Evolutionary conservation across 1,140 invertebrate genomes (phyloP).

Genomic region (Gryon sp.): DNA sequence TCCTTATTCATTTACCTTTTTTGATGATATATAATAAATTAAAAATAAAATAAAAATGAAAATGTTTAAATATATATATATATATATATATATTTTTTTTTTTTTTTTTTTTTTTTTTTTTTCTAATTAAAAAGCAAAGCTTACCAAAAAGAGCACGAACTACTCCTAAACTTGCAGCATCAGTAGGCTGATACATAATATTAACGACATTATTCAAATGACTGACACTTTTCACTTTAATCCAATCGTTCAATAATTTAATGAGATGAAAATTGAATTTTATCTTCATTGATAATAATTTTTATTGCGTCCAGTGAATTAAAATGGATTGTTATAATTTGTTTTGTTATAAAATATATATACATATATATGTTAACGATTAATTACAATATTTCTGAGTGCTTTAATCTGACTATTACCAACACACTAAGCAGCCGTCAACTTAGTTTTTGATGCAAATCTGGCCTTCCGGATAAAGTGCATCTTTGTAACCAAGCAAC

Average conservation of each 20-base stretch:
- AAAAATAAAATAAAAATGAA: not conserved
- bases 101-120: conserved; percentile 4
- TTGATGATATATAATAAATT: not conserved
- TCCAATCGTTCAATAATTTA: not conserved
- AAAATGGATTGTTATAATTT: too few species aligned
- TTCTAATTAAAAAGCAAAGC: conserved; percentile 24
- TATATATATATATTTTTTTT: not conserved
- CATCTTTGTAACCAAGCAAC: conserved; percentile 63
- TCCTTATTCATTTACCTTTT: not conserved
- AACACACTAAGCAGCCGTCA: conserved; percentile 20
- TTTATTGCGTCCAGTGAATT: too few species aligned
- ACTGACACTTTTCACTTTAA: conserved; percentile 12
- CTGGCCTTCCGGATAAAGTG: conserved; percentile 13
- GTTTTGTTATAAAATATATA: too few species aligned
- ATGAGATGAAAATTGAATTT: not conserved
- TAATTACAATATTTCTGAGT: too few species aligned
- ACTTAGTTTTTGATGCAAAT: conserved; percentile 33
- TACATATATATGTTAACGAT: too few species aligned
- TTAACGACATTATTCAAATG: conserved; percentile 76
- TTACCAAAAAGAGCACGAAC: conserved; percentile 89
- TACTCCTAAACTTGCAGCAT: conserved; percentile 87
- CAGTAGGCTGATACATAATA: conserved; percentile 84
- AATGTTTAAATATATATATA: too few species aligned
- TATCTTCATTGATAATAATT: too few species aligned
- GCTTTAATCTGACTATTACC: not conserved